Base-by-base conservation (phyloP, 2,888 invertebrate species). In the Linnaemya vulpina region DNA sequence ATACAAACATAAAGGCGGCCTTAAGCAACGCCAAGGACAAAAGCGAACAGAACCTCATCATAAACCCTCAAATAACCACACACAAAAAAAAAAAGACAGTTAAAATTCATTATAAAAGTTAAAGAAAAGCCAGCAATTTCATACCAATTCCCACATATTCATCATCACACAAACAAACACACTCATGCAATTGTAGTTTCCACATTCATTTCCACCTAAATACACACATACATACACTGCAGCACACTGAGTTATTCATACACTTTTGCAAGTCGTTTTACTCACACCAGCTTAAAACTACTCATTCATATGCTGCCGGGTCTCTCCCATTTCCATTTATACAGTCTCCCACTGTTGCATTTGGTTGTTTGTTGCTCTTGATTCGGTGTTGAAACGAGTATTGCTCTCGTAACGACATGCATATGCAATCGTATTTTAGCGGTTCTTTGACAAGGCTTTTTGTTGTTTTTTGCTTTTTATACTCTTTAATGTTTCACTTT, bases 1-100 rank as follows among this genome's bases (percentile, higher is more conserved):
- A 55, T 53, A 68, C 65, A 68, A 71, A 73, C 65, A 84, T 53
- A 80, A 84, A 62, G 73, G 73, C 17, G 80, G 80, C 84, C 84
- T 76, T 80, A 76, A 80, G 84, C 80, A 53, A 67, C 25, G 22
- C 35, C 13, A 49, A 35, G 38, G 51, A 15, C 13, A 62, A 49
- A 17, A 70, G 22, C 51, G 17, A 51, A 53, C 38, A 38, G 51
- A 76, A 76, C 43, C 67, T 67, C 67, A 77, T 83, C 67, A 77
- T 83, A 68, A 65, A 53, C 20, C 30, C 55, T 25, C 51, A 17
- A 46, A 20, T n/a, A 20, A n/a, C 20, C 53, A 0, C 22, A 0
- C 4, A 10, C 20, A 20, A 43, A 38, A 30, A 30, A 5, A 30
- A 5, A 30, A 30, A 30, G 17, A 38, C 17, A 38, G 15, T 15